Percentiles rank a stretch among this genome's conserved stretches.
These are phyloP conservation scores for Eulemur rufifrons DNA, from an alignment of 2,113 vertebrate genomes.

Conservation along the genomic window DNA sequence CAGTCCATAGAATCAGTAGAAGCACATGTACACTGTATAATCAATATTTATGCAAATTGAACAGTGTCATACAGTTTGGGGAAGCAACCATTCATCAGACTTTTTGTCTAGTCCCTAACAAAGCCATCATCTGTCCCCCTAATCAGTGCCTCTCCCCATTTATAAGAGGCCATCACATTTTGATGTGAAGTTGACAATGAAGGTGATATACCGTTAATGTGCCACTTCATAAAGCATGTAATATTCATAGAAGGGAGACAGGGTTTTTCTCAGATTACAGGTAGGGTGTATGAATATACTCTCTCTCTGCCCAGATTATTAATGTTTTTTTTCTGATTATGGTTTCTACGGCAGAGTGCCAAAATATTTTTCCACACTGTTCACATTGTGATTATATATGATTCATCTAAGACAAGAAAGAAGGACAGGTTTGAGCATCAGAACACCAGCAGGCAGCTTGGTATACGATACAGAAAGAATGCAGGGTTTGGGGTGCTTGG, in stretches of 20 bases:
- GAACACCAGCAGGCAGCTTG: background rate
- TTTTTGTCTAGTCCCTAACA: conserved; percentile 2
- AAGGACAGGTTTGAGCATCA: background rate
- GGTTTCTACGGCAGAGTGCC: background rate
- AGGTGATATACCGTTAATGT: background rate
- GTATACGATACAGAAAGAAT: background rate
- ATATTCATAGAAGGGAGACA: background rate
- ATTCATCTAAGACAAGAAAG: background rate
- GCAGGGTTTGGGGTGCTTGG: background rate
- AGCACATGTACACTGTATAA: background rate
- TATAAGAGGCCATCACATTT: background rate
- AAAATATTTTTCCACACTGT: background rate
- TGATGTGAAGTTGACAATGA: background rate
- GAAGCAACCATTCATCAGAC: background rate
- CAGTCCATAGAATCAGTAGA: background rate
- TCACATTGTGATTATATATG: background rate
- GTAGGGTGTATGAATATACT: background rate
- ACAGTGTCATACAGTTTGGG: background rate
- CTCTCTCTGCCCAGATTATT: background rate
- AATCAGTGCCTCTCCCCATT: background rate
- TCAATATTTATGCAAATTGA: background rate
- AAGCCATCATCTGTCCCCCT: background rate
- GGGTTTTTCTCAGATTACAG: background rate
- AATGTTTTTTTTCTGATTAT: background rate
- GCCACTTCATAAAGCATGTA: background rate